Conservation (phyloP, 1,140 invertebrate genomes). For the Macrocentrus cingulum region DNA sequence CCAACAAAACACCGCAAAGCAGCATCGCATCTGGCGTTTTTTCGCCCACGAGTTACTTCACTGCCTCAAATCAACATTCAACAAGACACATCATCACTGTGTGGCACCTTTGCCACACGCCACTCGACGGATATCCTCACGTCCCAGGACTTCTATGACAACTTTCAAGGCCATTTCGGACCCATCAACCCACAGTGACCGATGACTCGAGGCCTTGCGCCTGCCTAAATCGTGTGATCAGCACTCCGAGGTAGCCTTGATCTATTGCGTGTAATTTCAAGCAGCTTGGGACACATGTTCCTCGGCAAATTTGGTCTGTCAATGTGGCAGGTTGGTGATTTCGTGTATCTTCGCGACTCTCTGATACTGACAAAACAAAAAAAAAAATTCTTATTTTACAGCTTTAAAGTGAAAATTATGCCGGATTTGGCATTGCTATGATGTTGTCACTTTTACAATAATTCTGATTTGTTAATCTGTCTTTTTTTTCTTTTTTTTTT, state of each 20-base stretch:
- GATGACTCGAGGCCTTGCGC: constrained; percentile 8
- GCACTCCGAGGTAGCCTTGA: constrained; percentile 13
- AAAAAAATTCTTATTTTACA: constrained; percentile 3
- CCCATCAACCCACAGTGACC: constrained; percentile 10
- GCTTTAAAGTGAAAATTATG: constrained; percentile 1
- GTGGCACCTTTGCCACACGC: too few relatives aligned
- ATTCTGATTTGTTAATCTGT: too few relatives aligned
- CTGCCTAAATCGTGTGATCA: neutral
- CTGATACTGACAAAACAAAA: constrained; percentile 6
- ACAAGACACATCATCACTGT: too few relatives aligned
- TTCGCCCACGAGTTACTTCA: too few relatives aligned
- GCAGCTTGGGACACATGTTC: constrained; percentile 15
- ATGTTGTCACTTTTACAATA: too few relatives aligned
- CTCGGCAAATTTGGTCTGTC: constrained; percentile 21
- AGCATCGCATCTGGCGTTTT: too few relatives aligned
- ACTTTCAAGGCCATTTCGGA: neutral
- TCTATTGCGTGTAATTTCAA: constrained; percentile 20
- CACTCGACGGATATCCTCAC: too few relatives aligned
- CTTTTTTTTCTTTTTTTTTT: constrained; percentile 10
- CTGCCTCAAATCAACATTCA: too few relatives aligned
- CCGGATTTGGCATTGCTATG: constrained; percentile 1
- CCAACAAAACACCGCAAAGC: too few relatives aligned
- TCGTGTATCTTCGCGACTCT: constrained; percentile 22
- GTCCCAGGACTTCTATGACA: too few relatives aligned
- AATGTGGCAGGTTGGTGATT: constrained; percentile 35